phyloP scores from a whole-genome alignment of 2,113 vertebrate species.

The Tachysurus vachellii region DNA sequence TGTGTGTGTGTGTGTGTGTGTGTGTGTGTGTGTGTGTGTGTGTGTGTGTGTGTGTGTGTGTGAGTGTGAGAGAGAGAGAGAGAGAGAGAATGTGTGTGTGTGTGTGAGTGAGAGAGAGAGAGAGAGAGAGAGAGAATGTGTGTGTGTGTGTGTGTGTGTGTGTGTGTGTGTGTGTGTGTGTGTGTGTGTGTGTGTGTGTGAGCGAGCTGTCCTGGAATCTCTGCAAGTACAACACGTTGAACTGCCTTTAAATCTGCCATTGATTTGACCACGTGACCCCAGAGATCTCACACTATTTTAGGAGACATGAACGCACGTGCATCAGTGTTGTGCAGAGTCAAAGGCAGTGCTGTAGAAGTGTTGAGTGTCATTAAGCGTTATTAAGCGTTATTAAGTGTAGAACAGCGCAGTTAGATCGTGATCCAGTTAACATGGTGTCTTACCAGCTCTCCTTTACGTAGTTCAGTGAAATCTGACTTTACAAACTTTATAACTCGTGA shows the following conservation, averaged over 20 bases:
- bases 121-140: background rate
- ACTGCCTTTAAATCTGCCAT: background rate
- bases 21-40: background rate
- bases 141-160: too few species aligned
- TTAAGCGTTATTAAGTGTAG: background rate
- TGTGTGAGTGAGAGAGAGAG: too few species aligned
- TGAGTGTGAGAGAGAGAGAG: too few species aligned
- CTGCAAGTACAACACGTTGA: constrained; percentile 4
- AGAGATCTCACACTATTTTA: background rate
- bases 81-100: background rate
- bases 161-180: too few species aligned
- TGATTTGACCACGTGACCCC: background rate
- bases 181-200: background rate
- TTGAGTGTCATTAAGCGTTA: background rate
- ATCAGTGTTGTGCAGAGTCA: background rate
- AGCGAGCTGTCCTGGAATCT: background rate
- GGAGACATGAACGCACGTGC: background rate
- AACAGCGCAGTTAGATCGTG: background rate
- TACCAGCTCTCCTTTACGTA: background rate
- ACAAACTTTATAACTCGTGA: background rate
- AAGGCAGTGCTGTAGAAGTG: background rate
- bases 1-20: background rate
- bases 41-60: background rate
- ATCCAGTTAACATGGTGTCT: background rate
- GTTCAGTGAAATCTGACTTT: background rate